Base-by-base conservation (phyloP, 2,888 invertebrate genomes). In the Barypeithes pellucidus region DNA sequence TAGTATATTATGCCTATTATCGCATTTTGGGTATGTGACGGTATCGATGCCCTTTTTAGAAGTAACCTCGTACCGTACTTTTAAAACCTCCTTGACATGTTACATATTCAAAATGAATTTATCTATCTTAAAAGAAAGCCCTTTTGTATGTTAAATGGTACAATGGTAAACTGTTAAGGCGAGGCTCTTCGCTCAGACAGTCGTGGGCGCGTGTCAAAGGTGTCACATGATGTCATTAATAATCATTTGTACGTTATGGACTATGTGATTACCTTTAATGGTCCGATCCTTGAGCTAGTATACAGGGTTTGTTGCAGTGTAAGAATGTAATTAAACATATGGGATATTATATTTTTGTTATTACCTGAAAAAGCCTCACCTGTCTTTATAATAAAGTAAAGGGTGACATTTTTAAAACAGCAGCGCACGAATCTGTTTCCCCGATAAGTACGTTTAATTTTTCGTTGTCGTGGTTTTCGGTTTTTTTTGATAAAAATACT, bases 131-230 rank as follows among this genome's bases (percentile, higher is more conserved):
- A 29, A 61, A 57, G 41, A 59, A 67, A 33, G 45, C 67, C 67
- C 67, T 67, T 67, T 67, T 67, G 67, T 67, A 67, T 67, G 57
- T 11, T 67, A 67, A 67, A 59, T 45, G 57, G 45, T 57, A 67
- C 59, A 59, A 67, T 52, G 54, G 54, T 43, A 45, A 33, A 67
- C 45, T 45, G 7, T 41, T 61, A 22, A 24, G 61, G 61, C 24
- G 61, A 61, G 61, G 41, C 61, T 18, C 14, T 43, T 11, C 14
- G 7, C 29, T 9, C 43, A 61, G 20, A 43, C 22, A 29, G 61
- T 24, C 61, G 61, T 61, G 45, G 61, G 61, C 24, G 45, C 45
- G 39, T 61, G 61, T 61, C 61, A 61, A 61, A 61, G 45, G 45
- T 60, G 60, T 60, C 39, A 41, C 60, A 41, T 20, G 39, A 60